Evolutionary conservation across 1,140 invertebrate species (phyloP), one percentile per base, ranked within the genome.

Genomic region (Drosophila novamexicana): DNA sequence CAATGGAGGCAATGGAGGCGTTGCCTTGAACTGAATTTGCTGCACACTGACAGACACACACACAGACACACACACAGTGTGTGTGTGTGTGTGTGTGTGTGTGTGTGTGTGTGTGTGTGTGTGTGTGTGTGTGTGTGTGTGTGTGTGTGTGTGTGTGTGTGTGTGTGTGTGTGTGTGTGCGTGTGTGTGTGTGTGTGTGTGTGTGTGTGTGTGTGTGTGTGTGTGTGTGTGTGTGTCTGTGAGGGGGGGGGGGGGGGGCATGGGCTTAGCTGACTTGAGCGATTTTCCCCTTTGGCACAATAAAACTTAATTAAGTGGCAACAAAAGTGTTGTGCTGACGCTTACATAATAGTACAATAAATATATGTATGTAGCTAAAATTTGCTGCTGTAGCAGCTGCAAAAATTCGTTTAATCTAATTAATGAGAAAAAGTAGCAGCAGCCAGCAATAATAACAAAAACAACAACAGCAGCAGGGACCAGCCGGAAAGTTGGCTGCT

Each of bases 1-100:
- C 77, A n/a, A n/a, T n/a, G 34, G 49, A 42, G 50, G 42, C 56
- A 59, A 45, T 36, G 57, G 76, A 84, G 81, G 81, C 77, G 81
- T 84, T 70, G 81, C 81, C 81, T 84, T 84, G 81, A 84, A 84
- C 81, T 84, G 65, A 85, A 84, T 84, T 77, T 73, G 36, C 58
- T 69, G 76, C 70, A 50, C 49, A 59, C 49, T 37, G 32, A 45
- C 47, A 61, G n/a, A 34, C 47, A 65, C 18, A 61, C 36, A 49
- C 32, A 45, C n/a, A 44, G 37, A 71, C 45, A 50, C 29, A 62
- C n/a, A 64, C 22, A 14, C 2, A 47, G 12, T 52, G 14, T 39
- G 22, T 53, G 39, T n/a, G 7, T 39, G 0, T 47, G 52, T 56
- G 32, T 36, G 2, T 36, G 8, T 40, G 8, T 37, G 14, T 34